A percentile compares a stretch with the other conserved stretches of the same genome.
Evolutionary conservation across 2,797 vertebrate genomes (phyloP).

Genomic region (Coranthus polyacanthus): DNA sequence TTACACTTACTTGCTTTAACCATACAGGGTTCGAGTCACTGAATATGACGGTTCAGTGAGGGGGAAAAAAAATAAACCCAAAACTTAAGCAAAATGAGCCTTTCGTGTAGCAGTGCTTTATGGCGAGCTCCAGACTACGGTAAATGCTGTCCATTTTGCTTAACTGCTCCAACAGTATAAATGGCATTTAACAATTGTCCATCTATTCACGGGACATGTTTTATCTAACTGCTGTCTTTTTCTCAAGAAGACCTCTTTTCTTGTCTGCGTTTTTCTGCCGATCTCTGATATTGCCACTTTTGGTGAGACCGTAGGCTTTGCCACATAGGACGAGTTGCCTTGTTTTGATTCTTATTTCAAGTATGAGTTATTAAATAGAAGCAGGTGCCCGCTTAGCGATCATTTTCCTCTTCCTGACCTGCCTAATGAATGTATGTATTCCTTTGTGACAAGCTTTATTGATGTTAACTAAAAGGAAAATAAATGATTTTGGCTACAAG

Average conservation of each 20-base stretch:
- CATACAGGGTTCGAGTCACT: slow-evolving; percentile 8
- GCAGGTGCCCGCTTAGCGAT: slow-evolving; percentile 24
- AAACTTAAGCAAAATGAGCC: slow-evolving; percentile 6
- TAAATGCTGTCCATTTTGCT: slow-evolving; percentile 5
- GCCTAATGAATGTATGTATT: slow-evolving; percentile 74
- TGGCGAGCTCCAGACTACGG: slow-evolving; percentile 5
- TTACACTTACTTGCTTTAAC: background rate
- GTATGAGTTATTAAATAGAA: slow-evolving; percentile 33
- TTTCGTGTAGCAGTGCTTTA: slow-evolving; percentile 16
- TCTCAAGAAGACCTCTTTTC: background rate
- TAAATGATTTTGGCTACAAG: slow-evolving; percentile 68
- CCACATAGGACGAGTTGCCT: slow-evolving; percentile 36
- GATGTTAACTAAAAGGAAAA: slow-evolving; percentile 55
- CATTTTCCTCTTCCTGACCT: slow-evolving; percentile 39
- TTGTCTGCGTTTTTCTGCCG: slow-evolving; percentile 25
- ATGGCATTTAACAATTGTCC: slow-evolving; percentile 5
- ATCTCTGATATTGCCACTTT: slow-evolving; percentile 24
- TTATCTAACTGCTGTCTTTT: background rate
- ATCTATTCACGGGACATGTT: slow-evolving; percentile 15
- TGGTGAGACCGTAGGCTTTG: slow-evolving; percentile 30
- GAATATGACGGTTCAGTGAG: slow-evolving; percentile 7
- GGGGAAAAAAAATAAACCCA: slow-evolving; percentile 11
- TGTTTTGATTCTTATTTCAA: slow-evolving; percentile 26
- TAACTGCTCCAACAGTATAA: slow-evolving; percentile 1
- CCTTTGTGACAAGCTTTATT: slow-evolving; percentile 70